Conservation (phyloP, 1,140 invertebrate genomes). For the Drosophila saltans region DNA sequence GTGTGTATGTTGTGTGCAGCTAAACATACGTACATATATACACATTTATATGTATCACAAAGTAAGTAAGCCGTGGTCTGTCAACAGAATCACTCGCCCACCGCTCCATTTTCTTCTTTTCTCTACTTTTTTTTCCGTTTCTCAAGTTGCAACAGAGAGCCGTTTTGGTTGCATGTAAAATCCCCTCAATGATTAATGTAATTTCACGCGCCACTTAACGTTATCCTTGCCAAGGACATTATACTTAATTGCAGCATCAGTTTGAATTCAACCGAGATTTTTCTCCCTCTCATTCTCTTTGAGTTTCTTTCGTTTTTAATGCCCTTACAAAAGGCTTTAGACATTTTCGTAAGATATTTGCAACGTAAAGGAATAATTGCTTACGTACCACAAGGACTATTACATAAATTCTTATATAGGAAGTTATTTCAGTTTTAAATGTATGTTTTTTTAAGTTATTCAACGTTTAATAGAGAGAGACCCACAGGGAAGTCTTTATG, state of each 20-base stretch:
- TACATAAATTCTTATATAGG: no score
- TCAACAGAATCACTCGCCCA: conserved; percentile 14
- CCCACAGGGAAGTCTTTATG: no score
- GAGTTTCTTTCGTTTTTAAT: conserved; percentile 29
- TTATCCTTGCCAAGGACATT: conserved; percentile 83
- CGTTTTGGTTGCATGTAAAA: conserved; percentile 70
- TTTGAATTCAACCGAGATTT: conserved; percentile 78
- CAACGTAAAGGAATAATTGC: background rate
- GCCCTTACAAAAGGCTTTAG: background rate
- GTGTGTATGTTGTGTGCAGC: background rate
- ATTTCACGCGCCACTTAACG: conserved; percentile 83
- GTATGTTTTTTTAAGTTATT: no score
- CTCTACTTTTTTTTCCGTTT: background rate
- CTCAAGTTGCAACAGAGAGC: conserved; percentile 51
- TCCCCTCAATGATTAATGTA: conserved; percentile 83
- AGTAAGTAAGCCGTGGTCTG: conserved; percentile 10
- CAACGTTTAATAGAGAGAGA: no score
- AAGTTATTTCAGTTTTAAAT: no score
- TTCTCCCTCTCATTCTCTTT: background rate
- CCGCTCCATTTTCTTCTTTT: background rate
- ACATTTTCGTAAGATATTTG: background rate
- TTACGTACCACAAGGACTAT: background rate
- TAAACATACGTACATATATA: conserved; percentile 14
- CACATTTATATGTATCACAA: background rate
- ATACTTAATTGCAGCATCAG: conserved; percentile 82